Evolutionary conservation across 2,797 vertebrate genomes (phyloP).

Genomic region (Passerculus sandwichensis): DNA sequence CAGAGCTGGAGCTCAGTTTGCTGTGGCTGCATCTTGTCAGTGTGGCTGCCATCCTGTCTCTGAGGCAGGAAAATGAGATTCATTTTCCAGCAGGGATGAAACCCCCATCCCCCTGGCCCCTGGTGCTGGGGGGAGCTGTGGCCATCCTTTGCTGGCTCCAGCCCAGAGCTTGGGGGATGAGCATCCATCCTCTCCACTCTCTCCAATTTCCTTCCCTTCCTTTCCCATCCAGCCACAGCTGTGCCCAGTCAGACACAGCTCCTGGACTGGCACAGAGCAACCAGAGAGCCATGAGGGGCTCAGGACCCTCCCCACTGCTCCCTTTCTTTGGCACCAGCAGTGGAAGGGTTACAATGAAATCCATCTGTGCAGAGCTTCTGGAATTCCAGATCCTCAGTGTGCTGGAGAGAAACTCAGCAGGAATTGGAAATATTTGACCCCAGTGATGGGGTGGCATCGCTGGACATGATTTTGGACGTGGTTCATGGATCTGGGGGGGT

Average conservation of each 20-base stretch:
- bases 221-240: background rate
- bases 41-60: background rate
- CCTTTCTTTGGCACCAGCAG: background rate
- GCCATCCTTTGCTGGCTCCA: background rate
- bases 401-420: background rate
- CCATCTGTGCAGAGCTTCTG: background rate
- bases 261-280: background rate
- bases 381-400: background rate
- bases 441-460: background rate
- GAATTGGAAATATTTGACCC: conserved; percentile 16
- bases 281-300: background rate
- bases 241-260: background rate
- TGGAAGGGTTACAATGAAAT: background rate
- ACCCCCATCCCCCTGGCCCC: rapidly evolving
- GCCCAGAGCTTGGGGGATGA: background rate
- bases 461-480: background rate
- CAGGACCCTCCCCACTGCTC: background rate
- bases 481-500: background rate
- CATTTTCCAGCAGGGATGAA: background rate
- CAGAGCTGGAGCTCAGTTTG: background rate
- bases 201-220: too few relatives aligned
- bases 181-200: background rate
- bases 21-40: rapidly evolving
- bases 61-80: background rate
- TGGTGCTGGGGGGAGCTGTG: background rate